A percentile compares a stretch with the other conserved stretches of the same genome.
Conservation (phyloP, 2,113 vertebrate species). For the Myotis lucifugus region DNA sequence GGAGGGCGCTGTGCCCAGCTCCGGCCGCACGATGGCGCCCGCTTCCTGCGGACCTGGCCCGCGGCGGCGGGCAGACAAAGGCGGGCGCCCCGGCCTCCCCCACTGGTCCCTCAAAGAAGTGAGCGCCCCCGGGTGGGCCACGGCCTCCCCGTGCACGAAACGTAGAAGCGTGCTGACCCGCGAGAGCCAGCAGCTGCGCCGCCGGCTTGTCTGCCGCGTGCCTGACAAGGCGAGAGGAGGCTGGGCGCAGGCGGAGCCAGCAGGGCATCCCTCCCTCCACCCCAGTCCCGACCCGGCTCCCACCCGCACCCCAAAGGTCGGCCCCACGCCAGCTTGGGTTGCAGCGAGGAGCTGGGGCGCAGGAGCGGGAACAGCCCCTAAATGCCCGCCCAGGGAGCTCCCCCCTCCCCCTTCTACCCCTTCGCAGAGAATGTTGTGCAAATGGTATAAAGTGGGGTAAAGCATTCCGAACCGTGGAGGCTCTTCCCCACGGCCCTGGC, state of each 20-base stretch:
- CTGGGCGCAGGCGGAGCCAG: background rate
- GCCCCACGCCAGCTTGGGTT: background rate
- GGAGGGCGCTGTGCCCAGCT: constrained; percentile 52
- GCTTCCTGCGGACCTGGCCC: constrained; percentile 77
- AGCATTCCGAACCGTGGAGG: background rate
- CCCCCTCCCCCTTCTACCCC: background rate
- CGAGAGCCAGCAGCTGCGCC: too few species aligned
- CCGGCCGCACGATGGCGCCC: constrained; percentile 86
- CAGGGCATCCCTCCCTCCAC: background rate
- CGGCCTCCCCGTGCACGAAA: too few species aligned
- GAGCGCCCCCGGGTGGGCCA: constrained; percentile 70
- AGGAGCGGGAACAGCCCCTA: background rate
- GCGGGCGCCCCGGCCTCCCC: constrained; percentile 43
- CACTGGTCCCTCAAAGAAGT: too few species aligned
- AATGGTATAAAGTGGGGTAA: background rate
- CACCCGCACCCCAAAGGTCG: background rate
- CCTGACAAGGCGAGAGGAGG: constrained; percentile 41
- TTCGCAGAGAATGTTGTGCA: background rate
- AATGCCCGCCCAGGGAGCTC: background rate
- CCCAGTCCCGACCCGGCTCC: background rate
- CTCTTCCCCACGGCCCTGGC: background rate
- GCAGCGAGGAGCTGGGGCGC: background rate
- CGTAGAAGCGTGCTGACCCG: too few species aligned
- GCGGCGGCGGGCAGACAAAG: constrained; percentile 78
- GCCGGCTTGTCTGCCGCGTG: too few species aligned